Evolutionary conservation across 2,797 vertebrate genomes (phyloP).

Genomic region (Gymnocypris eckloni): DNA sequence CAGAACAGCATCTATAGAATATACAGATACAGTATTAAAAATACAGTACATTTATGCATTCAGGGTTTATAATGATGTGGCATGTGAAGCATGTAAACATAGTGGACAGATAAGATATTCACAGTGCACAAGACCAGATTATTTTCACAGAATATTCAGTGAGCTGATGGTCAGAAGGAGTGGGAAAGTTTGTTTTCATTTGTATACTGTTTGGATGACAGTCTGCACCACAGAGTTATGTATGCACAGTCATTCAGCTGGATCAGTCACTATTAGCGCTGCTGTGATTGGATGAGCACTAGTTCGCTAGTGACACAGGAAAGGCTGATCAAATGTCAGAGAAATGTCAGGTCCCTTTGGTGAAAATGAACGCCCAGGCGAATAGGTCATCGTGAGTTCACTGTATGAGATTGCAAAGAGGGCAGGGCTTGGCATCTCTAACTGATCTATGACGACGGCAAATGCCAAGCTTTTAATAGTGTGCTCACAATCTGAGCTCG

Average conservation of each 20-base stretch:
- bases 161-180: not conserved
- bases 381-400: slow-evolving; percentile 46
- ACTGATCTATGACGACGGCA: slow-evolving; percentile 21
- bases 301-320: slow-evolving; percentile 35
- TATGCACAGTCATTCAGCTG: not conserved
- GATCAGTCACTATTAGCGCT: slow-evolving; percentile 33
- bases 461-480: slow-evolving; percentile 41
- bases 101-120: not conserved
- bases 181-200: not conserved
- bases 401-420: slow-evolving; percentile 3
- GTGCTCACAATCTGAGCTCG: slow-evolving; percentile 22
- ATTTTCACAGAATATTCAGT: not conserved
- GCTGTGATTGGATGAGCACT: slow-evolving; percentile 33
- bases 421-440: slow-evolving; percentile 1
- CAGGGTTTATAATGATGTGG: not conserved
- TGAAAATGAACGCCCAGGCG: slow-evolving; percentile 35
- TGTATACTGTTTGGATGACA: not conserved
- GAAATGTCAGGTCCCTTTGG: slow-evolving; percentile 52
- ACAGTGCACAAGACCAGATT: not conserved
- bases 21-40: not conserved
- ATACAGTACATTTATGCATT: not conserved
- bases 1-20: not conserved
- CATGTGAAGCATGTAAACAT: not conserved
- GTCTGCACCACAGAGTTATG: not conserved
- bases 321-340: slow-evolving; percentile 58